These are phyloP conservation scores for Nesometra sesokonis DNA, from an alignment of 35 echinoderm and acorn worm species.

Conservation along the genomic window DNA sequence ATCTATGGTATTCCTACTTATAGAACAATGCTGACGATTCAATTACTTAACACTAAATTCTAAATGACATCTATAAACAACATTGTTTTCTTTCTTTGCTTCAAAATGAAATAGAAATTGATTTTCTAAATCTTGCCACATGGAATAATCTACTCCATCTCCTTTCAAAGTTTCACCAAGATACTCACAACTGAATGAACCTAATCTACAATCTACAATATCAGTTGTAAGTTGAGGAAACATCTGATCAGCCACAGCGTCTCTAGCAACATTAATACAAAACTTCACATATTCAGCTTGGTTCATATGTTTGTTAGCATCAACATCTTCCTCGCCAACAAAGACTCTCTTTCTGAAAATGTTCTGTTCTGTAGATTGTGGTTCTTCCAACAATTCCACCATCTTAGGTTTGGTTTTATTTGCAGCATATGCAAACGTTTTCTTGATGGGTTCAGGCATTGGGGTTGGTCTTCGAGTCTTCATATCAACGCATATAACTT, in stretches of 20 bases:
- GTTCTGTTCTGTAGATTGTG: neutral
- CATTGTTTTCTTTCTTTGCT: neutral
- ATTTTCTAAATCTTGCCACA: neutral
- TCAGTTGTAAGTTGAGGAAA: neutral
- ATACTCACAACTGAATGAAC: neutral
- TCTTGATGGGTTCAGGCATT: neutral
- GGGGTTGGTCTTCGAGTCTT: neutral
- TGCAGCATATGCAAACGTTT: neutral
- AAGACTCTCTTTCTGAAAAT: neutral
- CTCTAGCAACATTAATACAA: neutral
- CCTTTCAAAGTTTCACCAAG: neutral
- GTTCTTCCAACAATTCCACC: neutral
- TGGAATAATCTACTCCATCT: neutral
- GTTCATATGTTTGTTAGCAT: neutral
- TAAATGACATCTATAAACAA: neutral
- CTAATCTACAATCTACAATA: neutral
- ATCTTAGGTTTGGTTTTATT: neutral
- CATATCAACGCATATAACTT: neutral
- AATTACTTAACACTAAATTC: too few relatives aligned
- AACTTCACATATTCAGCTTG: neutral
- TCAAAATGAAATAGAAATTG: neutral
- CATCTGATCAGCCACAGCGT: neutral
- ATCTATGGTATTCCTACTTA: too few relatives aligned
- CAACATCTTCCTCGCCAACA: neutral
- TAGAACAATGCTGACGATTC: too few relatives aligned